Evolutionary conservation across 92 coral and sea anemone species (phyloP).

Genomic region (Parazoanthus atlanticus): DNA sequence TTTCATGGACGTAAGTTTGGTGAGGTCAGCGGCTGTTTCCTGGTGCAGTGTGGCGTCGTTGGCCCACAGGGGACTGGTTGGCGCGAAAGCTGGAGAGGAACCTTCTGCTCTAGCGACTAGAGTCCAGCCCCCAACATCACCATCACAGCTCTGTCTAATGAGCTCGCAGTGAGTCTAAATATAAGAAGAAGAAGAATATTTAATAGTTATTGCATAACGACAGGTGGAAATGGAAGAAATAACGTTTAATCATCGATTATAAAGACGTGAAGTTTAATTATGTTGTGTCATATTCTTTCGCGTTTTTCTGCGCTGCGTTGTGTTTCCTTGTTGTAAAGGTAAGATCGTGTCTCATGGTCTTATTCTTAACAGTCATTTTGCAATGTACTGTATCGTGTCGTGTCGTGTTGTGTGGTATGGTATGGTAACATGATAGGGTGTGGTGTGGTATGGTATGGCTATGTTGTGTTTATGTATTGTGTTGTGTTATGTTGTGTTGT

Average conservation of each 20-base stretch:
- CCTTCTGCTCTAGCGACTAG: slow-evolving; percentile 94
- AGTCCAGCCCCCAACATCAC: slow-evolving; percentile 90
- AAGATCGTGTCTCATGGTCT: no score
- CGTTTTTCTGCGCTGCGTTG: no score
- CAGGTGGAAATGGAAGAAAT: no score
- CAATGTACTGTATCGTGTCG: background rate
- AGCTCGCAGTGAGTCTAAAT: slow-evolving; percentile 91
- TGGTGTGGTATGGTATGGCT: background rate
- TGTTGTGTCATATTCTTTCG: no score
- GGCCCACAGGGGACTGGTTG: slow-evolving; percentile 93
- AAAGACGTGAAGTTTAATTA: no score
- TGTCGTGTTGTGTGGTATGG: background rate
- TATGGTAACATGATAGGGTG: background rate
- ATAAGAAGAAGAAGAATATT: background rate
- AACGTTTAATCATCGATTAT: no score
- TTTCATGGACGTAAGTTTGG: slow-evolving; percentile 89
- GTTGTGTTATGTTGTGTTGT: background rate
- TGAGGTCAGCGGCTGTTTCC: slow-evolving; percentile 85
- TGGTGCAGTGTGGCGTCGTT: slow-evolving; percentile 83
- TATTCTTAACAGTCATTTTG: background rate
- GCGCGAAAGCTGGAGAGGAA: slow-evolving; percentile 89
- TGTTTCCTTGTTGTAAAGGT: no score
- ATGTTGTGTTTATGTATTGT: background rate
- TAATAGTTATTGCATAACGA: no score
- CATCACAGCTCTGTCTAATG: slow-evolving; percentile 63